Conservation (phyloP, 2,113 vertebrate species). For the Toxostoma redivivum region DNA sequence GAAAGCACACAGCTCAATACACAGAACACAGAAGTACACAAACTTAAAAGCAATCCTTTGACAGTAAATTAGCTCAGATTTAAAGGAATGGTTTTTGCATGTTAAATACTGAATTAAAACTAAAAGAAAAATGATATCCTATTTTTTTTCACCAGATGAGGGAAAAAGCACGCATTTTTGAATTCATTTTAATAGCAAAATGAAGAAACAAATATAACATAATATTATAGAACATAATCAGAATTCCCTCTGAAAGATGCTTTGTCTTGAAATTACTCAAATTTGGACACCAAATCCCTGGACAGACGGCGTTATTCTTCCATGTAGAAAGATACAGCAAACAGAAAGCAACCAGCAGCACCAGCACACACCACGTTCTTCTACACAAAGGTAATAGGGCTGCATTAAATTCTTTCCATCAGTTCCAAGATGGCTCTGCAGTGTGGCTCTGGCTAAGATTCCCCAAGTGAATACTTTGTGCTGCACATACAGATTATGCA, state of each 20-base stretch:
- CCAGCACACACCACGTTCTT: background rate
- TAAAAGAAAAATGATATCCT: background rate
- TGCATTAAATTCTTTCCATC: background rate
- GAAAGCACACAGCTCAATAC: background rate
- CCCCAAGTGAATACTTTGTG: background rate
- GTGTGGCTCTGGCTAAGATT: background rate
- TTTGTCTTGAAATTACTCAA: background rate
- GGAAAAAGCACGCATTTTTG: background rate
- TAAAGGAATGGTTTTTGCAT: background rate
- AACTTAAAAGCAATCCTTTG: background rate
- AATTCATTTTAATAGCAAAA: background rate
- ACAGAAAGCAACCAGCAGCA: background rate
- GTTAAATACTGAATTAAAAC: background rate
- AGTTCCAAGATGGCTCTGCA: background rate
- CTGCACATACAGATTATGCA: background rate
- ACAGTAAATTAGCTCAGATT: background rate
- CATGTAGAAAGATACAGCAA: background rate
- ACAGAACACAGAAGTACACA: background rate
- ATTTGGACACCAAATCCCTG: background rate
- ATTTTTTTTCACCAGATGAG: background rate
- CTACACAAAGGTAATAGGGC: background rate
- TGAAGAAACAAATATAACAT: background rate
- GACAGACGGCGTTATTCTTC: background rate
- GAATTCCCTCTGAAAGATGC: background rate
- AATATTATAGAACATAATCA: background rate